Evolutionary conservation across 2,888 invertebrate genomes (phyloP).

Genomic region (Mechanitis mazaeus): DNA sequence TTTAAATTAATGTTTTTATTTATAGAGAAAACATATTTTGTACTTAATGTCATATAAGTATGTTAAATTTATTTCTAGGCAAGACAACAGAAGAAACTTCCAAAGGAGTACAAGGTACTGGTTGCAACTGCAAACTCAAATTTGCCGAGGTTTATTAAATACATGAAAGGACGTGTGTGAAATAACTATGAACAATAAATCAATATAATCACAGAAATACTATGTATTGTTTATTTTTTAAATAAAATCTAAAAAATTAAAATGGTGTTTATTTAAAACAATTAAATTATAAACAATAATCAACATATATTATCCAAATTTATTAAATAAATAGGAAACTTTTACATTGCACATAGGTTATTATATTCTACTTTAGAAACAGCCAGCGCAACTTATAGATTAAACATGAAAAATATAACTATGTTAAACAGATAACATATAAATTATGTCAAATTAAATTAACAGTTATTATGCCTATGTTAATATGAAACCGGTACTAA

Average conservation of each 20-base stretch:
- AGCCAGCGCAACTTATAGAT: background rate
- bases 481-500: too few relatives aligned
- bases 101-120: constrained; percentile 82
- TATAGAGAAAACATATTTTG: too few relatives aligned
- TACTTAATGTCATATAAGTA: background rate
- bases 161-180: constrained; percentile 71
- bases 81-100: constrained; percentile 78
- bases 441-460: background rate
- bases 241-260: constrained; percentile 18
- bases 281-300: constrained; percentile 23
- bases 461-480: too few relatives aligned
- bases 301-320: constrained; percentile 27
- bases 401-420: background rate
- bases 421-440: too few relatives aligned
- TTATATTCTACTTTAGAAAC: background rate
- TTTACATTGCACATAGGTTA: constrained; percentile 33
- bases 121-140: constrained; percentile 83
- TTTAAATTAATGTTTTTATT: too few relatives aligned
- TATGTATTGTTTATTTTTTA: constrained; percentile 20
- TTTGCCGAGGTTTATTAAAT: constrained; percentile 82
- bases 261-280: constrained; percentile 15
- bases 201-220: constrained; percentile 14
- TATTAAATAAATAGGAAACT: constrained; percentile 46
- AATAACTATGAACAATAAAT: constrained; percentile 44
- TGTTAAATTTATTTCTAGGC: constrained; percentile 63